Evolutionary conservation across 2,797 vertebrate genomes (phyloP).

Genomic region (Intellagama lesueurii): DNA sequence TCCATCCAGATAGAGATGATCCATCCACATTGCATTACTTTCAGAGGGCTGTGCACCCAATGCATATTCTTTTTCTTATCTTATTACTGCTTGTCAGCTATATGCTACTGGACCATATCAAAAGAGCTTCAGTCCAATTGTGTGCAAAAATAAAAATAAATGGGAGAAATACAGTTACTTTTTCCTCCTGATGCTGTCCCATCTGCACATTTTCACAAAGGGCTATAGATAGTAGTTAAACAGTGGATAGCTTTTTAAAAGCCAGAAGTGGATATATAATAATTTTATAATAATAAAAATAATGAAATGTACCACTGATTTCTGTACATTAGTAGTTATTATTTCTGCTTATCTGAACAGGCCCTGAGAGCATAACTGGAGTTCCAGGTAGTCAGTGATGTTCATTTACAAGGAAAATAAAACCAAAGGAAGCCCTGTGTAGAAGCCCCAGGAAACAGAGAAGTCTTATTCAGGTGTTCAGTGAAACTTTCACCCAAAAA

Average conservation of each 20-base stretch:
- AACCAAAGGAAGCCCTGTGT: too few species aligned
- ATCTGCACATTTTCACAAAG: not conserved
- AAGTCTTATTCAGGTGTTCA: too few species aligned
- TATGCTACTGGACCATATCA: not conserved
- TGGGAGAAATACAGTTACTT: too few species aligned
- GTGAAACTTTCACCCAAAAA: too few species aligned
- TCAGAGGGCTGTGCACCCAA: not conserved
- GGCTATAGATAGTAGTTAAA: too few species aligned
- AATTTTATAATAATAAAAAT: too few species aligned
- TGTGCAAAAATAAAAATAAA: not conserved
- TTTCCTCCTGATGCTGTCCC: too few species aligned
- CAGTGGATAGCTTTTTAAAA: too few species aligned
- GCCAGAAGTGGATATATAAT: too few species aligned
- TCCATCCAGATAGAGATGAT: not conserved
- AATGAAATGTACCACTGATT: not conserved
- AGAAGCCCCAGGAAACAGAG: too few species aligned
- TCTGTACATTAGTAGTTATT: not conserved
- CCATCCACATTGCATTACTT: not conserved
- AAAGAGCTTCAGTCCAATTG: too few species aligned
- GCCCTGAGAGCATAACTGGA: not conserved
- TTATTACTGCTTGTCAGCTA: not conserved
- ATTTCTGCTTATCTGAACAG: not conserved
- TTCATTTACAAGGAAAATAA: not conserved
- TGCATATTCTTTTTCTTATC: too few species aligned
- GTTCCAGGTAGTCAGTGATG: not conserved